These are phyloP conservation scores for Caenorhabditis latens DNA, from an alignment of 1,140 invertebrate genomes.

Conservation along the genomic window DNA sequence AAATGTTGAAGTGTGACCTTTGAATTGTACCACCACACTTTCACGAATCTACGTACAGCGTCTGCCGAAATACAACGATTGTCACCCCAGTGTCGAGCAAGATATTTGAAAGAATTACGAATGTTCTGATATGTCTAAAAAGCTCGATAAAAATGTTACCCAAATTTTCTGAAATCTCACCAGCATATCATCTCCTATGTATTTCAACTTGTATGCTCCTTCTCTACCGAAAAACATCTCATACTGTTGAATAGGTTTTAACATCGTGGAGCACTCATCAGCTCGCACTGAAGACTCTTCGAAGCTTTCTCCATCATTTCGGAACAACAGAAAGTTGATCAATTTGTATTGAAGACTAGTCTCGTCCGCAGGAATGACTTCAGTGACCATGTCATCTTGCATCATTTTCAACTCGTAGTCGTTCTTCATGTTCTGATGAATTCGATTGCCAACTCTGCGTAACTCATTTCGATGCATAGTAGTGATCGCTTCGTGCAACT, in stretches of 20 bases:
- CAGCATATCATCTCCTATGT: background rate
- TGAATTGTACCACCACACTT: constrained; percentile 37
- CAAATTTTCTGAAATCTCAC: background rate
- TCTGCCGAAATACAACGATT: background rate
- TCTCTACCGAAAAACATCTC: constrained; percentile 33
- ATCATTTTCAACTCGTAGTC: background rate
- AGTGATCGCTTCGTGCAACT: background rate
- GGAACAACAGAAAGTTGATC: constrained; percentile 35
- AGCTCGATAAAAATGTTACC: no score
- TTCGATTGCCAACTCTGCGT: background rate
- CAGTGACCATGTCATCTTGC: background rate
- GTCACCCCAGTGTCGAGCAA: background rate
- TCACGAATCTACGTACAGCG: background rate
- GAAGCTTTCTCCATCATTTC: background rate
- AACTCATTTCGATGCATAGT: background rate
- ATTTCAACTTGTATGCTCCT: background rate
- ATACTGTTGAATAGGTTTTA: background rate
- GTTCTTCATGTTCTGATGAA: background rate
- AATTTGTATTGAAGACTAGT: constrained; percentile 12
- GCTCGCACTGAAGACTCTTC: background rate
- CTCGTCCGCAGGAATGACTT: background rate
- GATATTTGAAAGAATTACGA: background rate
- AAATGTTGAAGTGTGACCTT: background rate
- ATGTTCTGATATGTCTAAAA: background rate
- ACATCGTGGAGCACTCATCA: background rate